Evolutionary conservation across 2,888 invertebrate genomes (phyloP).

Genomic region (Hydroisotoma schaefferi): DNA sequence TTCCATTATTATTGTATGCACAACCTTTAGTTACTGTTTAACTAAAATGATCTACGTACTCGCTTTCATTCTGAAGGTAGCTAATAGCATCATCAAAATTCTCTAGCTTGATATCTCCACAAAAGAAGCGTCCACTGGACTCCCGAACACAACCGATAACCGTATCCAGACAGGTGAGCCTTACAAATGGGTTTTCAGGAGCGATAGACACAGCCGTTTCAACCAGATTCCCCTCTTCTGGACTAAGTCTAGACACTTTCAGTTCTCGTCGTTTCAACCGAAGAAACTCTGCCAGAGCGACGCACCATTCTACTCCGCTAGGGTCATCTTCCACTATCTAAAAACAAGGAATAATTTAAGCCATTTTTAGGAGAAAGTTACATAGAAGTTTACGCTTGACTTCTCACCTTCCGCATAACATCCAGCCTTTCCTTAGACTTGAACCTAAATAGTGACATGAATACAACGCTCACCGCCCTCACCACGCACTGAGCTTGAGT

Average conservation of each 20-base stretch:
- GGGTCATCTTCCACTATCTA: slow-evolving; percentile 19
- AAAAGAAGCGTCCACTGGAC: slow-evolving; percentile 28
- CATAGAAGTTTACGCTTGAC: background rate
- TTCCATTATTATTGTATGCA: slow-evolving; percentile 4
- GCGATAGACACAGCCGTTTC: slow-evolving; percentile 17
- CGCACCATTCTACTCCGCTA: slow-evolving; percentile 24
- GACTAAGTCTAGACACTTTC: background rate
- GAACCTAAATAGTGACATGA: slow-evolving; percentile 18
- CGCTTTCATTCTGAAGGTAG: slow-evolving; percentile 21
- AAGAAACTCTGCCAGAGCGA: slow-evolving; percentile 20
- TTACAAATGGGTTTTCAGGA: slow-evolving; percentile 29
- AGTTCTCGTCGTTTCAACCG: slow-evolving; percentile 28
- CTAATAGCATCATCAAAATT: slow-evolving; percentile 23
- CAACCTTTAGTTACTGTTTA: background rate
- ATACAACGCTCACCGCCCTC: slow-evolving; percentile 14
- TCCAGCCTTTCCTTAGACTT: slow-evolving; percentile 18
- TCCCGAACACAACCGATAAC: slow-evolving; percentile 37
- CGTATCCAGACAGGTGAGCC: slow-evolving; percentile 27
- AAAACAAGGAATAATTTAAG: slow-evolving; percentile 2
- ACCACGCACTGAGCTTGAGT: slow-evolving; percentile 16
- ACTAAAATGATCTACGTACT: slow-evolving; percentile 2
- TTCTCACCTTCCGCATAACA: slow-evolving; percentile 25
- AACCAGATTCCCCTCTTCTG: slow-evolving; percentile 26
- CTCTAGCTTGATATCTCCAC: slow-evolving; percentile 17
- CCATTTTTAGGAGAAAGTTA: background rate